Evolutionary conservation across 1,140 invertebrate genomes (phyloP).

Genomic region (Leptonema lineaticorne): DNA sequence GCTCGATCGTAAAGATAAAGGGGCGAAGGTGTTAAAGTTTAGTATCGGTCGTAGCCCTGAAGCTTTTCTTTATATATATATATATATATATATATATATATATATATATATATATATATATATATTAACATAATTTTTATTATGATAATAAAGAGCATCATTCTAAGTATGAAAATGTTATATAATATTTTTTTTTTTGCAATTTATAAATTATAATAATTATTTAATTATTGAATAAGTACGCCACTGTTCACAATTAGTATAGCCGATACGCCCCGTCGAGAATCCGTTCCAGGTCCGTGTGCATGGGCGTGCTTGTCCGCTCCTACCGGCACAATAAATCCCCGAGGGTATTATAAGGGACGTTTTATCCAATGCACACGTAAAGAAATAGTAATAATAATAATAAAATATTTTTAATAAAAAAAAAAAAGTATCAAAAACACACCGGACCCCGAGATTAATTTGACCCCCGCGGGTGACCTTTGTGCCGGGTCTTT

Average conservation of each 20-base stretch:
- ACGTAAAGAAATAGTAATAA: constrained; percentile 22
- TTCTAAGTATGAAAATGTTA: too few relatives aligned
- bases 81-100: not conserved
- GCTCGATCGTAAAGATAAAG: not conserved
- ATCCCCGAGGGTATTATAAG: constrained; percentile 27
- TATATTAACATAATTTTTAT: not conserved
- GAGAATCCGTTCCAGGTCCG: constrained; percentile 31
- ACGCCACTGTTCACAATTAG: constrained; percentile 26
- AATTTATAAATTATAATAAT: too few relatives aligned
- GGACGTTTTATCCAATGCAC: constrained; percentile 21
- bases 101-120: not conserved
- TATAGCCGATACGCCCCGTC: constrained; percentile 25
- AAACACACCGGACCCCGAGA: constrained; percentile 34
- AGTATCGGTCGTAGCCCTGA: too few relatives aligned
- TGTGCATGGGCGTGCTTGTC: constrained; percentile 2
- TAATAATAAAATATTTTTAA: too few relatives aligned
- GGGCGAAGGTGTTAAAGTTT: too few relatives aligned
- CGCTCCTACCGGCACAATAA: constrained; percentile 35
- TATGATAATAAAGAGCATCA: too few relatives aligned
- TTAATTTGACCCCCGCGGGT: constrained; percentile 39
- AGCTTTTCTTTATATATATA: too few relatives aligned
- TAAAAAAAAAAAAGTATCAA: constrained; percentile 32
- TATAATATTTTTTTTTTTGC: too few relatives aligned
- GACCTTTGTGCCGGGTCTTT: constrained; percentile 32
- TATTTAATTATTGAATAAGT: too few relatives aligned